Evolutionary conservation across 2,113 vertebrate genomes (phyloP).

Genomic region (Melanotaenia duboulayi): DNA sequence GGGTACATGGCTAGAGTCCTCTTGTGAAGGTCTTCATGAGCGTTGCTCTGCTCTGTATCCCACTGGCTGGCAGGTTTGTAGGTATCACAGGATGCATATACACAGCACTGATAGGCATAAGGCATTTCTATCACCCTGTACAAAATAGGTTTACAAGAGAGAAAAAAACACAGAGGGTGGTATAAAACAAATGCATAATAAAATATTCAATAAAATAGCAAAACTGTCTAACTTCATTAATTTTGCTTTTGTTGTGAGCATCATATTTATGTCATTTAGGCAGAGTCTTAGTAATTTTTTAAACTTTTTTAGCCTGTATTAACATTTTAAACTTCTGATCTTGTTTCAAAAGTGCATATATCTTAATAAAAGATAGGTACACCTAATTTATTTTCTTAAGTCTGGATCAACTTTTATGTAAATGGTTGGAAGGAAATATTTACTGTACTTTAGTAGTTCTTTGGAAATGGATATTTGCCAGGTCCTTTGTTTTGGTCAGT

Average conservation of each 20-base stretch:
- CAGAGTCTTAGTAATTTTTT: background rate
- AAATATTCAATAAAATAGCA: background rate
- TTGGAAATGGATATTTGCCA: conserved; percentile 30
- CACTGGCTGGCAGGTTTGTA: conserved; percentile 84
- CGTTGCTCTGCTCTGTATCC: conserved; percentile 83
- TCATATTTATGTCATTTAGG: background rate
- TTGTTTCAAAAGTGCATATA: background rate
- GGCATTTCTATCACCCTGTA: conserved; percentile 93
- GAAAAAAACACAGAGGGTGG: background rate
- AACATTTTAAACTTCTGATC: background rate
- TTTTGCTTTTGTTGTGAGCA: background rate
- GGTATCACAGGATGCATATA: conserved; percentile 87
- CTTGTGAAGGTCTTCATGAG: conserved; percentile 88
- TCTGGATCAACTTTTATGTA: background rate
- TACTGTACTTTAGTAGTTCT: background rate
- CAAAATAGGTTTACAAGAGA: conserved; percentile 14
- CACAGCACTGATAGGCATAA: conserved; percentile 95
- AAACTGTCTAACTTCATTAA: background rate
- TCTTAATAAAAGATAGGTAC: background rate
- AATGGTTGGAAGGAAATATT: background rate
- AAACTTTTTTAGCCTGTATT: too few relatives aligned
- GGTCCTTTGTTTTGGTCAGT: conserved; percentile 18
- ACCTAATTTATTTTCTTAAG: background rate
- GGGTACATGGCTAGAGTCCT: conserved; percentile 85
- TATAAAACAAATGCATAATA: background rate